Evolutionary conservation across 1,140 invertebrate genomes (phyloP), one percentile per base, ranked within the genome.

Genomic region (Pachyrhynchus sulphureomaculatus): DNA sequence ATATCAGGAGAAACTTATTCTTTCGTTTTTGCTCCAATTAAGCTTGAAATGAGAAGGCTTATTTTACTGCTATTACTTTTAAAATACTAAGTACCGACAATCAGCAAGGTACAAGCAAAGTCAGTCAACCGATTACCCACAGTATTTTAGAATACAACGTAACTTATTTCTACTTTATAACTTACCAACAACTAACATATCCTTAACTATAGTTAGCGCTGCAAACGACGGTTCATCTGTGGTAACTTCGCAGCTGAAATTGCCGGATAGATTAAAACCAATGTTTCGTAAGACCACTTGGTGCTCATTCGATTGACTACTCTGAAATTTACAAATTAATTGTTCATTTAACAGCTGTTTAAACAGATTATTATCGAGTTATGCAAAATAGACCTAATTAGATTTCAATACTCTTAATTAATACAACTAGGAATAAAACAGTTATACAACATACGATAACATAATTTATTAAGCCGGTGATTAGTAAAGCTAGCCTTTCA

Each of bases 181-280:
- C 58, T 61, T 79, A 92, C 90, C 85, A 51, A 90, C 84, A 68
- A 92, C 87, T 66, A 84, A 83, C 66, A 92, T 84, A 65, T 84
- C 81, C 65, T 83, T 84, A 34, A 81, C 79, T 33, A 81, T 84
- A 12, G 81, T 80, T 62, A 81, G 78, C 0, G 89, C 90, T 13
- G 83, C 82, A 69, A 91, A 92, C 15, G 83, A 82, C 4, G 89
- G 89, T 2, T 84, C 83, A 69, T 93, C 91, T 12, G 88, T 88
- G 1, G 90, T 90, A 33, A 93, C 89, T 80, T 93, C 91, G 74
- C 91, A 93, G 73, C 85, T 89, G 77, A 91, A 91, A 76, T 87
- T 88, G 9, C 90, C 91, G 29, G 88, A 85, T 39, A 91, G 79
- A 36, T 81, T 82, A 57, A 90, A 86, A 63, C 86, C 85, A 54